phyloP scores from a whole-genome alignment of 23 tunicate genomes.

The Oikopleura dioica region DNA sequence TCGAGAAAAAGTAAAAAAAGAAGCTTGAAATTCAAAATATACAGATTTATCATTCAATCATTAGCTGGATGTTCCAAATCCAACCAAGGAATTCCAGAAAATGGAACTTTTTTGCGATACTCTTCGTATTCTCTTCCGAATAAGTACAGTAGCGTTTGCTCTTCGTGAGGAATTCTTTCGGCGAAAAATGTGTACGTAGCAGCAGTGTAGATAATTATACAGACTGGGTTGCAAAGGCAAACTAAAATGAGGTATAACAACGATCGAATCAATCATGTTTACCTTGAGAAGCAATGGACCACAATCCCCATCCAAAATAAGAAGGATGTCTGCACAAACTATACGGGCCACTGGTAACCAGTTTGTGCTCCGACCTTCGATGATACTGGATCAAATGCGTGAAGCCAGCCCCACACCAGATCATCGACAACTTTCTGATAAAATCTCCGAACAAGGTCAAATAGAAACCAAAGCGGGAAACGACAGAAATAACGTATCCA shows the following conservation, averaged over 20 bases:
- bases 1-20: no score
- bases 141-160: constrained; percentile 29
- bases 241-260: constrained; percentile 21
- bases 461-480: constrained; percentile 19
- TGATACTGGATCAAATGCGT: constrained; percentile 37
- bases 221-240: constrained; percentile 39
- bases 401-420: constrained; percentile 28
- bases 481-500: neutral
- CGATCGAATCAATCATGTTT: neutral
- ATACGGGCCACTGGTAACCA: constrained; percentile 55
- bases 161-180: constrained; percentile 51
- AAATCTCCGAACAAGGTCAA: constrained; percentile 28
- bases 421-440: constrained; percentile 24
- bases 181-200: constrained; percentile 65
- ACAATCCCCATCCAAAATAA: constrained; percentile 73
- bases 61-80: no score
- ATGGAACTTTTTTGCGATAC: constrained; percentile 38
- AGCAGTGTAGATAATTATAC: constrained; percentile 31
- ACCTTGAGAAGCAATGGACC: constrained; percentile 76
- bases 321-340: constrained; percentile 56
- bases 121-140: constrained; percentile 35
- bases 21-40: no score
- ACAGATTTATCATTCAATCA: no score
- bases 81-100: constrained; percentile 68
- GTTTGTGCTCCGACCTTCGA: constrained; percentile 29